Evolutionary conservation across 2,113 vertebrate species (phyloP).

Genomic region (Hippocampus mohnikei): DNA sequence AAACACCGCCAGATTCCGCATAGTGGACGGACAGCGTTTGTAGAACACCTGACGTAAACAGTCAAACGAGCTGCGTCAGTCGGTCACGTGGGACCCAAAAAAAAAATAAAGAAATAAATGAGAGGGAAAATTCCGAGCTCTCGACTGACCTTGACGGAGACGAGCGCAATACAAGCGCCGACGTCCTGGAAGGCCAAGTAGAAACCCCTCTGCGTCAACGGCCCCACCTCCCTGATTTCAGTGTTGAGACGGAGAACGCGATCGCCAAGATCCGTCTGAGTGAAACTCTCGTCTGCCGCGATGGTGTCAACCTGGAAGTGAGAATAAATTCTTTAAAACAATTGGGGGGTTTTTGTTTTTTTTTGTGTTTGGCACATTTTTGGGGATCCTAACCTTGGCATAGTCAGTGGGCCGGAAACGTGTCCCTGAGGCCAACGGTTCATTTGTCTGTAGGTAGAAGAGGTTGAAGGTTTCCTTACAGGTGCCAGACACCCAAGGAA

Average conservation of each 20-base stretch:
- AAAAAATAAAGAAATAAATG: no score
- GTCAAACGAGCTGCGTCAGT: background rate
- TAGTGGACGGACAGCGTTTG: conserved; percentile 91
- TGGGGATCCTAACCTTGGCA: conserved; percentile 68
- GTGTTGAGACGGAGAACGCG: conserved; percentile 98
- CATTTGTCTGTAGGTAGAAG: conserved; percentile 89
- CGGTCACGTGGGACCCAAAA: background rate
- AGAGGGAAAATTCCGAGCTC: background rate
- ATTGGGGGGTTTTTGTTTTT: no score
- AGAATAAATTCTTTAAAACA: conserved; percentile 4
- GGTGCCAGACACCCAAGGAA: conserved; percentile 94
- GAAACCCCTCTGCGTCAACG: conserved; percentile 88
- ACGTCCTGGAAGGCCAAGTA: conserved; percentile 97
- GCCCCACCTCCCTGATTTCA: conserved; percentile 93
- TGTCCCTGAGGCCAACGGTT: conserved; percentile 75
- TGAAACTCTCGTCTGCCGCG: conserved; percentile 96
- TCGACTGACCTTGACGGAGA: conserved; percentile 80
- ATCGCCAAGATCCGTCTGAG: conserved; percentile 96
- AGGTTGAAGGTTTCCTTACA: conserved; percentile 99
- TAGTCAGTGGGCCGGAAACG: conserved; percentile 84
- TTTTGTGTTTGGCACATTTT: background rate
- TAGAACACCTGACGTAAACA: conserved; percentile 80
- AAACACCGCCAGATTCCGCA: conserved; percentile 89
- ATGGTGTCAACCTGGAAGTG: conserved; percentile 89
- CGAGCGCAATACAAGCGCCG: conserved; percentile 92